Evolutionary conservation across 2,888 invertebrate genomes (phyloP), one percentile per base, ranked within the genome.

Genomic region (Habroteleia sp.): DNA sequence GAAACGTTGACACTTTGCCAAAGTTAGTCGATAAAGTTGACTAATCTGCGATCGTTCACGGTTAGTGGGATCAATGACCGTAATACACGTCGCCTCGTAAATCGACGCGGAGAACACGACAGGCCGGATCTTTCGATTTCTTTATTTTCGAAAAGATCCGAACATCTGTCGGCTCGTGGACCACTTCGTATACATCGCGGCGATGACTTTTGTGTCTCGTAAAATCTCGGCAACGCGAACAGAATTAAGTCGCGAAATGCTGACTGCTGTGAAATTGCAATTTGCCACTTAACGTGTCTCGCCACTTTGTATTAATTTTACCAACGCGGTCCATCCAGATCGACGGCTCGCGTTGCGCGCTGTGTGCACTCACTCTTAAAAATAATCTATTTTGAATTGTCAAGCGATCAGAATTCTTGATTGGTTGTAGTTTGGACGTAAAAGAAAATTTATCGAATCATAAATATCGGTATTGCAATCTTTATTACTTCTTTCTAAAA

Each of bases 11-110:
- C 65, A 46, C 60, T 60, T 58, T 71, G 75, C 75, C 75, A 75
- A 75, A 72, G 71, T 66, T 76, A 44, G 66, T 56, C 75, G 75
- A 72, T 69, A 63, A 74, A 72, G 77, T 73, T 65, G 72, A 77
- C 68, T 68, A 72, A 72, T 74, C 63, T 56, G 54, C 35, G 68
- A 74, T 72, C 68, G 72, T 52, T 72, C 68, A 54, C 60, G 56
- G 63, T 68, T 72, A 42, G 73, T 20, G 74, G 69, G 77, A 73
- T 73, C 77, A 74, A 77, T 66, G 77, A 75, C 77, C 77, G 71
- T 58, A 35, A 58, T 62, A 56, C 56, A 63, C 62, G 58, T 63
- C 37, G 48, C 27, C 33, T 48, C 66, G 54, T 68, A 68, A 74
- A 68, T 68, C 74, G 68, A 74, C 14, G 48, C 39, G 20, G 56